Evolutionary conservation across 1,140 invertebrate genomes (phyloP).

Genomic region (Trichonephila clavata): DNA sequence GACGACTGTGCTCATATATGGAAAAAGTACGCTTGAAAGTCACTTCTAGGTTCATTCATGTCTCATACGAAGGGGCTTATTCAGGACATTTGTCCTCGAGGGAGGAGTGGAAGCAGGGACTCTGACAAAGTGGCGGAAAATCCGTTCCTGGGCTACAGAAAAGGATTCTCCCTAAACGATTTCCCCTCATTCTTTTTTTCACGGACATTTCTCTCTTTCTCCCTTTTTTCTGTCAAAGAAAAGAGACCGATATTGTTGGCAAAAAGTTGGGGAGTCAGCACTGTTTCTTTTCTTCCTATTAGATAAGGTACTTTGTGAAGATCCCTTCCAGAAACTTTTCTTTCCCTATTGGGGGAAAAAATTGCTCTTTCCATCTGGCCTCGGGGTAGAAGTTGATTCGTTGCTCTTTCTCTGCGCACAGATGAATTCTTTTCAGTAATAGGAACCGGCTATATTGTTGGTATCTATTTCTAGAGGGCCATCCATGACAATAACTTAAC

Average conservation of each 20-base stretch:
- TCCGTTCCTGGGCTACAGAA: neutral
- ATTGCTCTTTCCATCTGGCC: neutral
- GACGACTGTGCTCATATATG: too few relatives aligned
- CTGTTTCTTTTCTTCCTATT: slow-evolving; percentile 35
- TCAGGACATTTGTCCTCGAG: neutral
- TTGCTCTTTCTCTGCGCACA: neutral
- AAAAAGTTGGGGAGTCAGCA: slow-evolving; percentile 26
- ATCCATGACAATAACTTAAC: too few relatives aligned
- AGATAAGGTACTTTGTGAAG: neutral
- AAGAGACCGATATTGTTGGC: slow-evolving; percentile 8
- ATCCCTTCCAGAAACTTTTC: neutral
- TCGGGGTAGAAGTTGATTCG: neutral
- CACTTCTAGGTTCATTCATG: too few relatives aligned
- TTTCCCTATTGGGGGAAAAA: neutral
- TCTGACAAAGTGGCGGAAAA: slow-evolving; percentile 31
- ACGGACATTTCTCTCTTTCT: neutral
- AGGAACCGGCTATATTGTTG: neutral
- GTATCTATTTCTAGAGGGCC: too few relatives aligned
- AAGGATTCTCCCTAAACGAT: slow-evolving; percentile 13
- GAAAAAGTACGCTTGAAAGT: too few relatives aligned
- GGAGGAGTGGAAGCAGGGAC: neutral
- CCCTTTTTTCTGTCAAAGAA: neutral
- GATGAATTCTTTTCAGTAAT: neutral
- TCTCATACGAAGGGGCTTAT: neutral
- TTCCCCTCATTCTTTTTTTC: neutral